Conservation (phyloP, 2,888 invertebrate species). For the Sylvicola fuscatus region DNA sequence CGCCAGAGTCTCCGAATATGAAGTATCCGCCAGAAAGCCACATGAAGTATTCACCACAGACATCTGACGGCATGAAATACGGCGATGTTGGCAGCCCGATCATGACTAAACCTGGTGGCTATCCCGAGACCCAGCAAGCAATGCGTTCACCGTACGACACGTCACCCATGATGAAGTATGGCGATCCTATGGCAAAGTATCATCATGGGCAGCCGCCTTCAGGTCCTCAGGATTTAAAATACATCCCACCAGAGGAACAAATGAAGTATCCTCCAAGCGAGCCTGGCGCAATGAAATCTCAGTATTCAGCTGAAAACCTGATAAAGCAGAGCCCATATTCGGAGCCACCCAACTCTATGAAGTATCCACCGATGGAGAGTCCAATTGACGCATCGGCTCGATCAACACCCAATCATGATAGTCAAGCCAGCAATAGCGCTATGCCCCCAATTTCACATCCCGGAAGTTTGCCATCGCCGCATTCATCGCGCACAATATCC, state of each 20-base stretch:
- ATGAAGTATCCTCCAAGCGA: conserved; percentile 4
- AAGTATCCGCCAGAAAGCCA: conserved; percentile 13
- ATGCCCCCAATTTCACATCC: conserved; percentile 8
- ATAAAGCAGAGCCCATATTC: conserved; percentile 21
- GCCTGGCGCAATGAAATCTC: conserved; percentile 11
- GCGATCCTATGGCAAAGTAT: conserved; percentile 22
- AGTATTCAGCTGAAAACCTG: conserved; percentile 22
- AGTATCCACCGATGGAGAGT: conserved; percentile 20
- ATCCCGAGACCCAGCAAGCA: conserved; percentile 15
- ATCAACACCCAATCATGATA: conserved; percentile 25
- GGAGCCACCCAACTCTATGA: conserved; percentile 12
- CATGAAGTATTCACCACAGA: conserved; percentile 6
- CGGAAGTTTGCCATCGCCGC: conserved; percentile 19
- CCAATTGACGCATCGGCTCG: conserved; percentile 24
- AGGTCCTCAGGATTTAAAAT: conserved; percentile 23
- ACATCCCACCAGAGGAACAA: conserved; percentile 13
- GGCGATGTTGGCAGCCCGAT: conserved; percentile 6
- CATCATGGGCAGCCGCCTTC: conserved; percentile 9
- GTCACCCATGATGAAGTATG: conserved; percentile 23
- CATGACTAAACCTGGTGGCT: conserved; percentile 6
- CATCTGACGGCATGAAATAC: conserved; percentile 8
- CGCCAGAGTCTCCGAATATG: not conserved
- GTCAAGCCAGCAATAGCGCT: conserved; percentile 26
- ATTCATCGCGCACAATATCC: conserved; percentile 16
- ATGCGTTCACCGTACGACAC: conserved; percentile 23